phyloP scores from a whole-genome alignment of 2,113 vertebrate genomes.

The Pampusana beccarii region DNA sequence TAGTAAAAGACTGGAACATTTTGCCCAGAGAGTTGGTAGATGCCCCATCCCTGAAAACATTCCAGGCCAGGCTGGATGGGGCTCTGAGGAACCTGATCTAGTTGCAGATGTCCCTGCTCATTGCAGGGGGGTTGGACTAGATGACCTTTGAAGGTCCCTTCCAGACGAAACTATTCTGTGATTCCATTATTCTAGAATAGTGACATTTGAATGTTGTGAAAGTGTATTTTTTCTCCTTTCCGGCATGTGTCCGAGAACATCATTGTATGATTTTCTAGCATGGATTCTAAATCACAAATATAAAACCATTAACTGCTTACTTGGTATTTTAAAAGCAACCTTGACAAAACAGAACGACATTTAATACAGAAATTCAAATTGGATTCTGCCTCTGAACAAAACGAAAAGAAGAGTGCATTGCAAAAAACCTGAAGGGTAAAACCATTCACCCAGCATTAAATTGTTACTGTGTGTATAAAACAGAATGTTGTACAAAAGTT shows the following conservation, averaged over 20 bases:
- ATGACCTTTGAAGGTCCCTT: too few relatives aligned
- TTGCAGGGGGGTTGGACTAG: too few relatives aligned
- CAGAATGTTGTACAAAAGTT: not conserved
- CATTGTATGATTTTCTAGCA: not conserved
- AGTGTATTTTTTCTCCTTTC: not conserved
- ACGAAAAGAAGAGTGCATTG: not conserved
- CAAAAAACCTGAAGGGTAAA: not conserved
- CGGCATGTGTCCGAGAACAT: not conserved
- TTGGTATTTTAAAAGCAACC: not conserved
- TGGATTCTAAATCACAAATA: not conserved
- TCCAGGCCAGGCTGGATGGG: too few relatives aligned
- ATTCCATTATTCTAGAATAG: too few relatives aligned
- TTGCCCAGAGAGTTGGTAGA: too few relatives aligned
- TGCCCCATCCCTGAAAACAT: too few relatives aligned
- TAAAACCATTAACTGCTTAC: not conserved
- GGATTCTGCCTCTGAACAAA: not conserved
- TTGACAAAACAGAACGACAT: not conserved
- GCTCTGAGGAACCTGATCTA: too few relatives aligned
- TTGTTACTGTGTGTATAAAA: not conserved
- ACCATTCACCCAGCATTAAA: not conserved
- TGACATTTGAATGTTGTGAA: not conserved
- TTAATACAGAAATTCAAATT: not conserved
- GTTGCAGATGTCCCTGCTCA: too few relatives aligned
- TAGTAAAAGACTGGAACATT: too few relatives aligned
- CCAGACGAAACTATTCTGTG: too few relatives aligned